Conservation (phyloP, 2,888 invertebrate genomes). For the Drosophila subquinaria region DNA sequence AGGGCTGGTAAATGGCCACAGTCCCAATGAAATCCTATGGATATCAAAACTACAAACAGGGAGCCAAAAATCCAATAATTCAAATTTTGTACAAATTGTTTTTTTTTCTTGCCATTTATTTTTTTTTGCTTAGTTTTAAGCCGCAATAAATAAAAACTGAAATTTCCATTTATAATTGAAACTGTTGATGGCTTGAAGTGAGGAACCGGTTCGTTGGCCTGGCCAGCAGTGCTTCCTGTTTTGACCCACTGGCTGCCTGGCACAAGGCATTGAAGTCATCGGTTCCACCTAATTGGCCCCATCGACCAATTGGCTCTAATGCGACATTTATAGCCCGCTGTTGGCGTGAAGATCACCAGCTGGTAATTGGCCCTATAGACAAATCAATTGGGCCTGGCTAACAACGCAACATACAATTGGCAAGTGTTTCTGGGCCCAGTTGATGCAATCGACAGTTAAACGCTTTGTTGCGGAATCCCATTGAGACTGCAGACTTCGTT, state of each 20-base stretch:
- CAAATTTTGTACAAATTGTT: constrained; percentile 40
- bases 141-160: constrained; percentile 34
- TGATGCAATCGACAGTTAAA: constrained; percentile 43
- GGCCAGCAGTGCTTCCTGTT: constrained; percentile 53
- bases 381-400: constrained; percentile 38
- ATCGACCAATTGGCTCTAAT: constrained; percentile 42
- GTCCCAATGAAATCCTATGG: neutral
- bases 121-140: constrained; percentile 51
- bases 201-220: constrained; percentile 6
- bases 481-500: constrained; percentile 6
- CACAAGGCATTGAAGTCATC: constrained; percentile 8
- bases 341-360: constrained; percentile 26
- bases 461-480: constrained; percentile 39
- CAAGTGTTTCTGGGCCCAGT: constrained; percentile 10
- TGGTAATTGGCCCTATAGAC: constrained; percentile 41
- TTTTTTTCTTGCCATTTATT: constrained; percentile 34
- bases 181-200: constrained; percentile 4
- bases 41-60: constrained; percentile 57
- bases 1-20: constrained; percentile 66
- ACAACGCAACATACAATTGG: neutral
- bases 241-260: constrained; percentile 45
- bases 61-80: constrained; percentile 49
- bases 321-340: constrained; percentile 45
- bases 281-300: constrained; percentile 27
- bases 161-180: constrained; percentile 54